Percentiles rank a stretch among this genome's conserved stretches.
These are phyloP conservation scores for Scatophagus argus DNA, from an alignment of 2,113 vertebrate genomes.

Conservation along the genomic window DNA sequence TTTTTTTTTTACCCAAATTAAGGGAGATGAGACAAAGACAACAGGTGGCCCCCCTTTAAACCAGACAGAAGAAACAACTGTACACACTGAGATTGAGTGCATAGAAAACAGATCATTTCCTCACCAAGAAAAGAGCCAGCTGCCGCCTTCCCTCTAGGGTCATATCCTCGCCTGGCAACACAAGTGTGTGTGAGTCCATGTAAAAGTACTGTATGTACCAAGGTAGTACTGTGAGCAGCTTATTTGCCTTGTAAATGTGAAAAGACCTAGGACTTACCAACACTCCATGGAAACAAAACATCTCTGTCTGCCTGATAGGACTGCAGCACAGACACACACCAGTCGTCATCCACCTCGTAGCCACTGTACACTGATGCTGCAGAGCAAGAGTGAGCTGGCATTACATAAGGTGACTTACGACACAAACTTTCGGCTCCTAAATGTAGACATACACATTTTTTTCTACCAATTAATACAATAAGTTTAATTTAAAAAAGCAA, in stretches of 20 bases:
- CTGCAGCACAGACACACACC: conserved; percentile 90
- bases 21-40: conserved; percentile 28
- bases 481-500: neutral
- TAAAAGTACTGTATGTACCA: neutral
- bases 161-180: conserved; percentile 89
- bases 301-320: conserved; percentile 88
- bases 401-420: conserved; percentile 4
- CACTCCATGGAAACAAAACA: conserved; percentile 88
- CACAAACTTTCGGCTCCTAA: neutral
- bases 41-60: conserved; percentile 39
- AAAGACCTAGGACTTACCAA: conserved; percentile 82
- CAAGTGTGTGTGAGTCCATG: conserved; percentile 3
- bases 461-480: neutral
- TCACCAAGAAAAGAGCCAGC: conserved; percentile 90
- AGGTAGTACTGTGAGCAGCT: neutral
- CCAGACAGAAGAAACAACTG: conserved; percentile 13
- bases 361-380: conserved; percentile 87
- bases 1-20: neutral
- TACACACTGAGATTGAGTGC: neutral
- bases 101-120: conserved; percentile 41
- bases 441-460: neutral
- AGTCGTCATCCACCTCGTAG: conserved; percentile 91
- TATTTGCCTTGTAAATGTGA: conserved; percentile 30
- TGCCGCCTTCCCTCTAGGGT: conserved; percentile 82
- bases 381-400: neutral